A percentile compares a stretch with the other conserved stretches of the same genome.
Conservation (phyloP, 2,797 vertebrate genomes). For the Pipistrellus nathusii region DNA sequence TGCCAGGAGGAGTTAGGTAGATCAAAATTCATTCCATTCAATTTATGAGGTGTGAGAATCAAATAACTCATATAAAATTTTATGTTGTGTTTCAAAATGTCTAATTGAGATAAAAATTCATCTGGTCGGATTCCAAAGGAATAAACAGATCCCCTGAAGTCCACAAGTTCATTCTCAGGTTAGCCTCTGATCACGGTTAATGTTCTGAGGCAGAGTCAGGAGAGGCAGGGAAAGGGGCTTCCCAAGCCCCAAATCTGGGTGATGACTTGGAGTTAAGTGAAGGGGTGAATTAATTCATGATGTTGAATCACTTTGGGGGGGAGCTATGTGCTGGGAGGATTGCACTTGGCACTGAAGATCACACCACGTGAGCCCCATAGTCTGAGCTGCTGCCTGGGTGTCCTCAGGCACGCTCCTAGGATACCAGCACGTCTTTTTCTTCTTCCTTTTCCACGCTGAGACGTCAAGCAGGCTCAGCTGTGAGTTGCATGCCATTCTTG, state of each 20-base stretch:
- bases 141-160: slow-evolving; percentile 85
- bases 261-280: slow-evolving; percentile 67
- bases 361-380: not conserved
- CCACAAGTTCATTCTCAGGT: slow-evolving; percentile 83
- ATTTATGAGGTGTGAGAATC: slow-evolving; percentile 88
- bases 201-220: slow-evolving; percentile 82
- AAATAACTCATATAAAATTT: slow-evolving; percentile 88
- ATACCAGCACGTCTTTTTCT: not conserved
- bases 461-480: not conserved
- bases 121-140: slow-evolving; percentile 86
- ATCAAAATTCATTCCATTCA: slow-evolving; percentile 84
- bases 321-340: not conserved
- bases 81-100: slow-evolving; percentile 87
- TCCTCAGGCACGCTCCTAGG: not conserved
- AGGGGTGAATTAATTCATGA: not conserved
- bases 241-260: not conserved
- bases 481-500: not conserved
- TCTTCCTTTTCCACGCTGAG: not conserved
- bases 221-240: slow-evolving; percentile 72
- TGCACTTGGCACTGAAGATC: not conserved
- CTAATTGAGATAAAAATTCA: slow-evolving; percentile 87
- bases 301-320: not conserved
- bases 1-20: slow-evolving; percentile 81
- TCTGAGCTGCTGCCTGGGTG: not conserved
- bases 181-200: slow-evolving; percentile 85